Conservation (phyloP, 1,140 invertebrate genomes). For the Dendroctonus valens region DNA sequence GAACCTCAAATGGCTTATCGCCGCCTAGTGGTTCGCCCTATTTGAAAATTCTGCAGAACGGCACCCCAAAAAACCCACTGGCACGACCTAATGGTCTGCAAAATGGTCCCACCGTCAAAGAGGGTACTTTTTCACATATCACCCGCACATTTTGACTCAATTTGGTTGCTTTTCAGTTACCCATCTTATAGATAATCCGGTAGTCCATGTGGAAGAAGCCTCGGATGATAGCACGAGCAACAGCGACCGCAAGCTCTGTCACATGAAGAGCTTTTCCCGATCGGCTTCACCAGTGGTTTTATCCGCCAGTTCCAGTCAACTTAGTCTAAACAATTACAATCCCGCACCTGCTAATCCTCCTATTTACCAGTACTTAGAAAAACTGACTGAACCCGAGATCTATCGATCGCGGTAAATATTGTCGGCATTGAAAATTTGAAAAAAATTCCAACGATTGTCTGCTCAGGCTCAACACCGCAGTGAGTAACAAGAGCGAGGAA, state of each 20-base stretch:
- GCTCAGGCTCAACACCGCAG: conserved; percentile 45
- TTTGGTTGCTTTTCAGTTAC: conserved; percentile 15
- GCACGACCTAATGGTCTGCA: conserved; percentile 26
- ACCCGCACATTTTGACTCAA: not conserved
- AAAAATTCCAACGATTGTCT: not conserved
- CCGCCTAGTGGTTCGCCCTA: conserved; percentile 38
- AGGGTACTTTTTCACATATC: conserved; percentile 2
- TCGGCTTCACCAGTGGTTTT: conserved; percentile 50
- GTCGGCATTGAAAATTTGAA: not conserved
- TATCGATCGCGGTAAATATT: conserved; percentile 44
- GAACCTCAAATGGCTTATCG: conserved; percentile 37
- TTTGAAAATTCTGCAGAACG: conserved; percentile 43
- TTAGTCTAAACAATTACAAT: conserved; percentile 42
- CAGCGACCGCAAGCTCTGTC: conserved; percentile 49
- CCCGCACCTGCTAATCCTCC: conserved; percentile 37
- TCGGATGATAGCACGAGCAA: conserved; percentile 49
- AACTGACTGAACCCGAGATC: conserved; percentile 49
- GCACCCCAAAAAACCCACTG: conserved; percentile 37
- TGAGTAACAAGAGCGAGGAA: conserved; percentile 40
- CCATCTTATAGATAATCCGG: conserved; percentile 45
- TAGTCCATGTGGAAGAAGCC: conserved; percentile 50
- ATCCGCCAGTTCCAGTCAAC: conserved; percentile 51
- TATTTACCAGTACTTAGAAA: conserved; percentile 53
- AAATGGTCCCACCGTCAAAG: conserved; percentile 26
- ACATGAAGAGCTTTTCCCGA: conserved; percentile 54